Percentiles rank a stretch among this genome's conserved stretches.
phyloP scores from a whole-genome alignment of 1,140 invertebrate genomes.

The Xylocopa sonorina region DNA sequence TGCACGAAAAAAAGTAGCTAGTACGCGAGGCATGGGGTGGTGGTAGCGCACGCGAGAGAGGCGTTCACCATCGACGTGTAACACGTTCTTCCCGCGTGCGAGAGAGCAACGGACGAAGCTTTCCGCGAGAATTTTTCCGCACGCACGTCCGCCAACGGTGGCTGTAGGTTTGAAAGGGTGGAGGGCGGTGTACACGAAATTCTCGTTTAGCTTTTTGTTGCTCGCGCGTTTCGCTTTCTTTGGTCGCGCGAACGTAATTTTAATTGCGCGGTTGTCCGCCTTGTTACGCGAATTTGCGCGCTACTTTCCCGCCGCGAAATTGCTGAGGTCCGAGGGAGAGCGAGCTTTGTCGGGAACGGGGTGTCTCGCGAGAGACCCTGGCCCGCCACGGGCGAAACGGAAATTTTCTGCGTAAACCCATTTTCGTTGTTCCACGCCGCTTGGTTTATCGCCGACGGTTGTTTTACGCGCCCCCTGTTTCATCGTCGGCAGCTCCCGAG shows the following conservation, averaged over 20 bases:
- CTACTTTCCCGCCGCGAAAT: slow-evolving; percentile 29
- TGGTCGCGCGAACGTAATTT: slow-evolving; percentile 49
- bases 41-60: slow-evolving; percentile 25
- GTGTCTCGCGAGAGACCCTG: background rate
- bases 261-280: slow-evolving; percentile 52
- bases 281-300: slow-evolving; percentile 42
- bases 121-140: slow-evolving; percentile 33
- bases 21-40: background rate
- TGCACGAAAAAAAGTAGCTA: background rate
- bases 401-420: background rate
- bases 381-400: background rate
- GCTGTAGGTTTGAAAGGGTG: background rate
- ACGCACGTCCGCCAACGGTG: too few relatives aligned
- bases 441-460: slow-evolving; percentile 1
- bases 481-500: background rate
- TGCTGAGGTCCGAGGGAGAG: slow-evolving; percentile 9
- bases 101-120: background rate
- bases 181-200: slow-evolving; percentile 12
- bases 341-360: background rate
- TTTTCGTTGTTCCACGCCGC: background rate
- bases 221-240: slow-evolving; percentile 20
- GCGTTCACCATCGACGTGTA: slow-evolving; percentile 5
- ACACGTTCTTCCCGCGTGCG: background rate
- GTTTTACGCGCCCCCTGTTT: background rate
- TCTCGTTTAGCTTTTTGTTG: slow-evolving; percentile 30